Percentiles rank a stretch among this genome's conserved stretches.
Conservation (phyloP, 2,888 invertebrate species). For the Gibbula magus region DNA sequence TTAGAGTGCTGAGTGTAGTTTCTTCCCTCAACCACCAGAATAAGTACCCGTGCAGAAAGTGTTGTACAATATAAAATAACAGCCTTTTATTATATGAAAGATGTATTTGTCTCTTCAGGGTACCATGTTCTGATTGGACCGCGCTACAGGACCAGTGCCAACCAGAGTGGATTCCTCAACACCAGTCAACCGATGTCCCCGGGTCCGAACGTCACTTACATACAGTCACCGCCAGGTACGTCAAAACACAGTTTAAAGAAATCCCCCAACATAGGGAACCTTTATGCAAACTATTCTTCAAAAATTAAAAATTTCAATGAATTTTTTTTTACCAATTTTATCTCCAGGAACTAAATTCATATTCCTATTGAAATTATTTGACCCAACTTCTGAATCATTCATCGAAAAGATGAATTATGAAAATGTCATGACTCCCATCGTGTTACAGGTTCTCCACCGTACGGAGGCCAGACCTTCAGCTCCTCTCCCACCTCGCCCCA, state of each 20-base stretch:
- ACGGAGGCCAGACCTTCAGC: not conserved
- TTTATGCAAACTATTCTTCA: not conserved
- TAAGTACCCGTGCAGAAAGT: too few relatives aligned
- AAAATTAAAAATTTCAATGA: too few relatives aligned
- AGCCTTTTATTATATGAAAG: too few relatives aligned
- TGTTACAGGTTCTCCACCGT: slow-evolving; percentile 37
- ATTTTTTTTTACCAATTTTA: too few relatives aligned
- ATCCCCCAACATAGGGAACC: too few relatives aligned
- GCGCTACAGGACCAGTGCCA: slow-evolving; percentile 49
- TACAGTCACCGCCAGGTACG: slow-evolving; percentile 27
- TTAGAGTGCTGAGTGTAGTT: too few relatives aligned
- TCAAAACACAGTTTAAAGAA: too few relatives aligned
- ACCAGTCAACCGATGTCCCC: slow-evolving; percentile 38
- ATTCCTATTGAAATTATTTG: too few relatives aligned
- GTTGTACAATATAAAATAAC: too few relatives aligned
- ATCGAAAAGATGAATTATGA: not conserved
- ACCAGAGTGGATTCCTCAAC: slow-evolving; percentile 51
- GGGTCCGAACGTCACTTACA: slow-evolving; percentile 24
- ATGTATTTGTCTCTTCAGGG: slow-evolving; percentile 44
- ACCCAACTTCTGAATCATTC: too few relatives aligned
- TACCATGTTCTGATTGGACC: slow-evolving; percentile 63
- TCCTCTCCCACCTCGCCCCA: slow-evolving; percentile 30
- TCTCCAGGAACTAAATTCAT: too few relatives aligned
- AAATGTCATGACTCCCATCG: not conserved
- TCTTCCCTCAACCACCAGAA: too few relatives aligned